Conservation (phyloP, 2,797 vertebrate species). For the Takifugu ocellatus region DNA sequence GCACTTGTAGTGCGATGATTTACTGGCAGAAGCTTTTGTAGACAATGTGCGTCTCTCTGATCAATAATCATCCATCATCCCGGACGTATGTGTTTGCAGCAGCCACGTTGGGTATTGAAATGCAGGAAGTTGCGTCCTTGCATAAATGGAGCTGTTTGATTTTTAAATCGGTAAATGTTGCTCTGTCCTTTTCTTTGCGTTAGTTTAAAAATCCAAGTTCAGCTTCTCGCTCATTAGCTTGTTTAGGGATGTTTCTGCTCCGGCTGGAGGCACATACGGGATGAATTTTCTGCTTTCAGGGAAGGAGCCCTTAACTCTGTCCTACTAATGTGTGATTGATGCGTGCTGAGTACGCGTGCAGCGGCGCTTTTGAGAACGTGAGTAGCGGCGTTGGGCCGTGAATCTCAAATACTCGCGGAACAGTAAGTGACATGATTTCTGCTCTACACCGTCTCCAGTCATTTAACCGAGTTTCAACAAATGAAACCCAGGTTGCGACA, state of each 20-base stretch:
- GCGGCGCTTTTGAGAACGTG: background rate
- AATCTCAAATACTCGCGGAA: slow-evolving; percentile 5
- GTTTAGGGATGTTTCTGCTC: background rate
- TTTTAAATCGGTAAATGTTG: slow-evolving; percentile 1
- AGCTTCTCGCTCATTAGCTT: background rate
- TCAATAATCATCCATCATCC: slow-evolving; percentile 45
- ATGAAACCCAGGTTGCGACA: slow-evolving; percentile 14
- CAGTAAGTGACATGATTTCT: slow-evolving; percentile 13
- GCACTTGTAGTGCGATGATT: slow-evolving; percentile 41
- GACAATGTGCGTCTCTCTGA: slow-evolving; percentile 27
- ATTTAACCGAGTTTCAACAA: slow-evolving; percentile 12
- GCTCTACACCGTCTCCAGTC: background rate
- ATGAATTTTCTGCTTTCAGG: too few species aligned
- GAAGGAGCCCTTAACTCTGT: too few species aligned
- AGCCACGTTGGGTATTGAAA: slow-evolving; percentile 9
- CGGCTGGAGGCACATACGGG: background rate
- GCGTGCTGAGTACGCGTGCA: too few species aligned
- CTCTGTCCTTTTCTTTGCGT: background rate
- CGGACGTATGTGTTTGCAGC: slow-evolving; percentile 8
- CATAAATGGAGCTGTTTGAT: slow-evolving; percentile 19
- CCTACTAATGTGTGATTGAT: background rate
- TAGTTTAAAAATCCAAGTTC: too few species aligned
- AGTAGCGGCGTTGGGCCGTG: background rate
- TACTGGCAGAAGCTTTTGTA: slow-evolving; percentile 35
- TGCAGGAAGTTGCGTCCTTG: slow-evolving; percentile 15